These are phyloP conservation scores for Lamproptera curius DNA, from an alignment of 2,888 invertebrate species.

Conservation along the genomic window DNA sequence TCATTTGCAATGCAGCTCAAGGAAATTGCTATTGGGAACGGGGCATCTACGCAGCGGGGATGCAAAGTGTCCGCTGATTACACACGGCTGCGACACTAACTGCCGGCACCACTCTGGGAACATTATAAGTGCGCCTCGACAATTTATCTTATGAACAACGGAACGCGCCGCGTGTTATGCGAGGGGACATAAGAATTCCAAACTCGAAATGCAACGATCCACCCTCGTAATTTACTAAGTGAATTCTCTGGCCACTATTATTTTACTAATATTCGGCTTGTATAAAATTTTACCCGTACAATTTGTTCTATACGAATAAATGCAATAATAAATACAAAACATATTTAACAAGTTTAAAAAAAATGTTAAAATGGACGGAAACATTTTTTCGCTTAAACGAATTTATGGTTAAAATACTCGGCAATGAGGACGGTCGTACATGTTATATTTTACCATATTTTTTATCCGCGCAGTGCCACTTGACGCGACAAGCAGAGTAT, in stretches of 20 bases:
- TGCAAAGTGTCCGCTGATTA: conserved; percentile 39
- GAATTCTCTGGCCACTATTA: too few relatives aligned
- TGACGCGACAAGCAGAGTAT: not conserved
- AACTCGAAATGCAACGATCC: not conserved
- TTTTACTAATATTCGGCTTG: too few relatives aligned
- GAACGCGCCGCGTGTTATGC: not conserved
- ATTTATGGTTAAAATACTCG: conserved; percentile 16
- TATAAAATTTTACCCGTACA: too few relatives aligned
- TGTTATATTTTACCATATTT: conserved; percentile 2
- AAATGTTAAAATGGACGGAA: too few relatives aligned
- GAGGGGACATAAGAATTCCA: conserved; percentile 5
- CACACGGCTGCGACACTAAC: conserved; percentile 31
- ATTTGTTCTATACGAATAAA: too few relatives aligned
- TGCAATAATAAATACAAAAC: too few relatives aligned
- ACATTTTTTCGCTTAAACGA: conserved; percentile 7
- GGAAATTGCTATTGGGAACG: conserved; percentile 42
- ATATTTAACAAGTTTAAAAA: too few relatives aligned
- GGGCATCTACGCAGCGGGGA: conserved; percentile 29
- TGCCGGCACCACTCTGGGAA: conserved; percentile 24
- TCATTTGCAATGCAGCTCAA: conserved; percentile 48
- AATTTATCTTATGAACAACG: conserved; percentile 29
- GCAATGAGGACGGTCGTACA: conserved; percentile 14
- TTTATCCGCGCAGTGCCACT: not conserved
- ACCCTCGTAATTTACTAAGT: conserved; percentile 7
- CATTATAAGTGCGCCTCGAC: conserved; percentile 29